phyloP scores from a whole-genome alignment of 2,888 invertebrate genomes.

The Agrenia bidenticulata region DNA sequence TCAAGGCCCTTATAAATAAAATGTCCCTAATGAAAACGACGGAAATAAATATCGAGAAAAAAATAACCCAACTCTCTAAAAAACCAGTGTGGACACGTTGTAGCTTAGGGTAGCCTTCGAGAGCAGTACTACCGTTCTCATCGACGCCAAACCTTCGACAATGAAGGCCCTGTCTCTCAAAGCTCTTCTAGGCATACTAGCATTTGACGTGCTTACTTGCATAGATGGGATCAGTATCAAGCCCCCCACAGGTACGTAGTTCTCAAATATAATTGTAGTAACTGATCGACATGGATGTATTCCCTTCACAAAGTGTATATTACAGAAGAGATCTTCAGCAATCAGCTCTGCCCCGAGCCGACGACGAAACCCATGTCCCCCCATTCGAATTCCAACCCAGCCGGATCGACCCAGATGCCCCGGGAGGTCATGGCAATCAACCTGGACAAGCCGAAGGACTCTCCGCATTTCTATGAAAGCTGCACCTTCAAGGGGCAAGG shows the following conservation, averaged over 20 bases:
- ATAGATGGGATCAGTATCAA: constrained; percentile 7
- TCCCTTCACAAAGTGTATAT: not conserved
- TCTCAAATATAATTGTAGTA: not conserved
- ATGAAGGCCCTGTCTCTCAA: no score
- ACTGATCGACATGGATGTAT: not conserved
- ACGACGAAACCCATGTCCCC: constrained; percentile 18
- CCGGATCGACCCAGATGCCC: constrained; percentile 10
- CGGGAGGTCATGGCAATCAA: constrained; percentile 6
- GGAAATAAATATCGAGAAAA: no score
- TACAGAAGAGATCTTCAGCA: constrained; percentile 41
- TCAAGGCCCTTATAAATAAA: no score
- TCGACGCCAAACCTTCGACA: no score
- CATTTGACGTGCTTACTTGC: no score
- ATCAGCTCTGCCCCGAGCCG: constrained; percentile 38
- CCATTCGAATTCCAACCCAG: constrained; percentile 17
- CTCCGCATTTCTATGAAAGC: constrained; percentile 16
- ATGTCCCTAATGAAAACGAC: no score
- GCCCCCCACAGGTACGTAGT: constrained; percentile 9
- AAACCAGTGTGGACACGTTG: no score
- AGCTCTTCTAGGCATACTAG: no score
- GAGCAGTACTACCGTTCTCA: no score
- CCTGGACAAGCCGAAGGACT: constrained; percentile 16
- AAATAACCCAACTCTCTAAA: no score
- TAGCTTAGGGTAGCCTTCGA: no score
- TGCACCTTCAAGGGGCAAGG: constrained; percentile 21